Evolutionary conservation across 2,113 vertebrate genomes (phyloP).

Genomic region (Furnarius figulus): DNA sequence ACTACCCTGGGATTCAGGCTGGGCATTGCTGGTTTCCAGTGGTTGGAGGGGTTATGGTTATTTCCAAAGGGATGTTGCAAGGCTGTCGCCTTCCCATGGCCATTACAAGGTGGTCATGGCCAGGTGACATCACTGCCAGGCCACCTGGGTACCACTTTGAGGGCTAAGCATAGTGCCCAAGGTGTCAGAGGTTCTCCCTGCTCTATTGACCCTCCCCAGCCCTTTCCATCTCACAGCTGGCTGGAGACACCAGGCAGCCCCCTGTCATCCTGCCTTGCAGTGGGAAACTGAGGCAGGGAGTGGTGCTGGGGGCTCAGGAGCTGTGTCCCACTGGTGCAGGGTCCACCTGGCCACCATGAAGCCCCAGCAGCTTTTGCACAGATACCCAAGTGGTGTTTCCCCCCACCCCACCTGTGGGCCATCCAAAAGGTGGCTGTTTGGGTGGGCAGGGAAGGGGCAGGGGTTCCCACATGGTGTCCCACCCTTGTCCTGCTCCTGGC

Average conservation of each 20-base stretch:
- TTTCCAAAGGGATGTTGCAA: not conserved
- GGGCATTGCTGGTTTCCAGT: not conserved
- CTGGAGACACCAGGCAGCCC: not conserved
- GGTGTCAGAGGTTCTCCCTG: not conserved
- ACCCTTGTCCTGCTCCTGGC: not conserved
- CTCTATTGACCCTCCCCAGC: not conserved
- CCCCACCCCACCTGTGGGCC: fast-evolving
- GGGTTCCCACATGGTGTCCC: not conserved
- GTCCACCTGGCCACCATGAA: not conserved
- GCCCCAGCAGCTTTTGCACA: not conserved
- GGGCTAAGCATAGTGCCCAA: not conserved
- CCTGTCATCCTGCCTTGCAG: not conserved
- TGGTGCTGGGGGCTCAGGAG: not conserved
- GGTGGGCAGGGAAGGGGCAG: not conserved
- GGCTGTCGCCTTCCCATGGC: not conserved
- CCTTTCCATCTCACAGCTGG: not conserved
- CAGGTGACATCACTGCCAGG: fast-evolving
- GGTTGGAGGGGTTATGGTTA: not conserved
- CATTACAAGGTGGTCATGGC: fast-evolving
- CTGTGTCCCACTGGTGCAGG: not conserved
- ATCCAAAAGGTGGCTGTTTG: not conserved
- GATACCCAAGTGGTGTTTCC: not conserved
- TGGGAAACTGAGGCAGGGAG: not conserved
- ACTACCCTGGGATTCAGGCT: not conserved
- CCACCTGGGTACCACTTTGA: not conserved